Evolutionary conservation across 2,888 invertebrate species (phyloP).

Genomic region (Acanthoscelides obtectus): DNA sequence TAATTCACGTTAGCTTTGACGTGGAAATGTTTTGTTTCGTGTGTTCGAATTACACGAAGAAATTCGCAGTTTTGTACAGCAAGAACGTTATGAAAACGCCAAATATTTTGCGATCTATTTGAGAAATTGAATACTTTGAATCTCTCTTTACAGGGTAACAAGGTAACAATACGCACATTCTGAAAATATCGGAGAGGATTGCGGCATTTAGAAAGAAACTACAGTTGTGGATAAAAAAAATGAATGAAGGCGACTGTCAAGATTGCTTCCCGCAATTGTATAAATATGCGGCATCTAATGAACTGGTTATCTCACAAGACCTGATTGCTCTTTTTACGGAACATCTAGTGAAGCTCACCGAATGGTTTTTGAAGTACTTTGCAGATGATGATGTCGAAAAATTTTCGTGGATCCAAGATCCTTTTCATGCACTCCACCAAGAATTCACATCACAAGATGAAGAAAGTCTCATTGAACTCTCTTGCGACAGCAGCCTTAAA

Average conservation of each 20-base stretch:
- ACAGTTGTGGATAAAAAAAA: too few relatives aligned
- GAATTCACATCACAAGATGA: too few relatives aligned
- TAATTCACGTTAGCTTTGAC: constrained; percentile 11
- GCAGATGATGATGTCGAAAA: background rate
- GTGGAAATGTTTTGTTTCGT: constrained; percentile 14
- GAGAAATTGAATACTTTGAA: constrained; percentile 2
- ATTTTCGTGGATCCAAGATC: constrained; percentile 1
- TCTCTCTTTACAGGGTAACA: background rate
- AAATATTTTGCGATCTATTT: constrained; percentile 7
- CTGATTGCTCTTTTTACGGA: too few relatives aligned
- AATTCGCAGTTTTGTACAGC: constrained; percentile 8
- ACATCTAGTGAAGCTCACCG: too few relatives aligned
- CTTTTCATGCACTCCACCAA: too few relatives aligned
- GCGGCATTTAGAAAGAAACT: too few relatives aligned
- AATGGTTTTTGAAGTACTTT: too few relatives aligned
- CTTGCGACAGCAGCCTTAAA: too few relatives aligned
- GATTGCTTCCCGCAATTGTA: too few relatives aligned
- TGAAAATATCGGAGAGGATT: too few relatives aligned
- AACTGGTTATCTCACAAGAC: background rate
- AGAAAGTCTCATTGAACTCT: too few relatives aligned
- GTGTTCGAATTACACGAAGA: constrained; percentile 17
- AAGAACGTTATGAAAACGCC: constrained; percentile 8
- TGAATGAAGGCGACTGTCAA: too few relatives aligned
- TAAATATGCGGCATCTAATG: constrained; percentile 1
- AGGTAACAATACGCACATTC: constrained; percentile 2